Base-by-base conservation (phyloP, 2,888 invertebrate species). In the Acheta domesticus region DNA sequence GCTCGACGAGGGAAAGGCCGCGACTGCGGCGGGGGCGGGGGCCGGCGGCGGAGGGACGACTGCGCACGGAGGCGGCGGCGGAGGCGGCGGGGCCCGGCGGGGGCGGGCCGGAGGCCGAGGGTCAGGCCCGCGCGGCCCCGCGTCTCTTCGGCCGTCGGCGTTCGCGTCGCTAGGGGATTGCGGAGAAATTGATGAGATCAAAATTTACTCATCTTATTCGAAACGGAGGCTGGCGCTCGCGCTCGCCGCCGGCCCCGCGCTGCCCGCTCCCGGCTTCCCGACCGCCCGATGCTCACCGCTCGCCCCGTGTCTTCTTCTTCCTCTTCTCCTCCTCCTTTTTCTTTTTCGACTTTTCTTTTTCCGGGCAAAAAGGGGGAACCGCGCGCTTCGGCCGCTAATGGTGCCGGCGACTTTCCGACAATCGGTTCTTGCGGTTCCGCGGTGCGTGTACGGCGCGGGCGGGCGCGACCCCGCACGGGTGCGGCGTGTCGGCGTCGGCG, bases 171-270 rank as follows among this genome's bases (percentile, higher is more conserved):
- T 62, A n/a, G 14, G 62, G 62, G 62, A 62, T 62, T 62, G 14
- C 62, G 62, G 62, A n/a, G 62, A 62, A 62, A 62, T 62, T 62
- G 62, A 62, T 62, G 62, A 62, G 62, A 62, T 62, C 62, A 62
- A 62, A 62, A 62, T 62, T 62, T 62, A 62, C 62, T 62, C 62
- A 62, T 62, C 62, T 62, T 62, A 62, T 62, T n/a, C n/a, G 62
- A 62, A 62, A n/a, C 62, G n/a, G 62, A 62, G 62, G 62, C n/a
- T 62, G n/a, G 62, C 14, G 62, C n/a, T 62, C 3, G 62, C 62
- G 62, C 62, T 62, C 36, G 36, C 36, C 36, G 8, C 5, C 36
- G 8, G 36, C 36, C 36, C 36, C 36, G 36, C 36, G 36, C 36
- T 36, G 36, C 36, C 36, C 36, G 36, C 36, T 36, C 36, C 36